phyloP scores from a whole-genome alignment of 1,140 invertebrate genomes.

The Prorops nasuta region DNA sequence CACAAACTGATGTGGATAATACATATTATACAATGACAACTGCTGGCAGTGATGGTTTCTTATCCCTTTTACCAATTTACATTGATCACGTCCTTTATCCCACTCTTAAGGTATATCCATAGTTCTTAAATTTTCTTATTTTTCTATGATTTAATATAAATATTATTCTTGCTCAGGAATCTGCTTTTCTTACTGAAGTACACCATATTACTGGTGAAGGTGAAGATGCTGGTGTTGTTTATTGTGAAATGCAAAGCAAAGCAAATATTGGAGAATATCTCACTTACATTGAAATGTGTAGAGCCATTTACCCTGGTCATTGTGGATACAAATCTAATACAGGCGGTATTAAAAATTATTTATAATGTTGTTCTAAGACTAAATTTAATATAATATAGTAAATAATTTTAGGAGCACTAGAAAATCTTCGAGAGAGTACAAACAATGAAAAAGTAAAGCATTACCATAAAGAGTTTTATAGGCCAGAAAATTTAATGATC shows the following conservation, averaged over 20 bases:
- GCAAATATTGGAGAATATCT: conserved; percentile 79
- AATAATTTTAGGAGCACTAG: conserved; percentile 54
- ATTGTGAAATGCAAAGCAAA: conserved; percentile 88
- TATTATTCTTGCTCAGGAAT: conserved; percentile 59
- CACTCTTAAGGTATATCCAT: conserved; percentile 67
- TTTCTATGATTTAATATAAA: conserved; percentile 4
- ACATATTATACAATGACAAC: conserved; percentile 88
- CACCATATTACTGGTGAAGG: conserved; percentile 87
- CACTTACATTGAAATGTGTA: conserved; percentile 62
- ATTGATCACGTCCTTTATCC: conserved; percentile 88
- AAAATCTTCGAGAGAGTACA: conserved; percentile 80
- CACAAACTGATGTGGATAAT: conserved; percentile 80
- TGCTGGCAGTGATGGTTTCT: conserved; percentile 82
- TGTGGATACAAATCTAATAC: conserved; percentile 84
- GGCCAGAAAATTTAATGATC: conserved; percentile 85
- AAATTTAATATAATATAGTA: neutral
- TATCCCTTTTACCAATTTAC: conserved; percentile 86
- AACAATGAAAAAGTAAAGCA: conserved; percentile 76
- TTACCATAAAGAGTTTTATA: conserved; percentile 85
- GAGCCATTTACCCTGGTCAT: conserved; percentile 73
- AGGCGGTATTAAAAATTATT: conserved; percentile 64
- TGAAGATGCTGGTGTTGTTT: conserved; percentile 88
- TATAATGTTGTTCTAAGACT: neutral
- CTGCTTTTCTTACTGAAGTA: conserved; percentile 84
- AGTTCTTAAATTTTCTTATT: conserved; percentile 12